Evolutionary conservation across 2,888 invertebrate species (phyloP).

Genomic region (Adelognathus sp.): DNA sequence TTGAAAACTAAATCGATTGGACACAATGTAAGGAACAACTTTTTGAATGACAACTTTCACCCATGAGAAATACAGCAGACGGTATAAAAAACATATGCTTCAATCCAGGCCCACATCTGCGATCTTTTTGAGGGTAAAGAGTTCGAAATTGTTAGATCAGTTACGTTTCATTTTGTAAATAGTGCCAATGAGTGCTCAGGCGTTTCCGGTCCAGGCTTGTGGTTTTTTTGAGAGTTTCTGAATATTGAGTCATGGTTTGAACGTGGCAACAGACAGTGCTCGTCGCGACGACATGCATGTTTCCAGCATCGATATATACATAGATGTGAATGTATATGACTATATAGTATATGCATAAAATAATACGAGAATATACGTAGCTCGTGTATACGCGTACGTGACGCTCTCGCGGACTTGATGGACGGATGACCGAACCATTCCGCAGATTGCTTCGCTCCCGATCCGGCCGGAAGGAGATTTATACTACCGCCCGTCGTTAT

Average conservation of each 20-base stretch:
- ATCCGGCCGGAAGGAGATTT: slow-evolving; percentile 79
- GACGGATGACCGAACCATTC: slow-evolving; percentile 80
- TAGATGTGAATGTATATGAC: slow-evolving; percentile 7
- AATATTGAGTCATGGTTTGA: background rate
- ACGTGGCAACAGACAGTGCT: background rate
- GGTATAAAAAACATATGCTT: too few species aligned
- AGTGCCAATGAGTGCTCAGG: background rate
- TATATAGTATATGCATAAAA: slow-evolving; percentile 22
- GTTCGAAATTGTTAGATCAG: background rate
- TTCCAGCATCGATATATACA: slow-evolving; percentile 17
- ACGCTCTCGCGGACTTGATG: slow-evolving; percentile 75
- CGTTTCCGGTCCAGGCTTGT: background rate
- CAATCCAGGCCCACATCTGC: too few species aligned
- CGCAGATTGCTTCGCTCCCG: slow-evolving; percentile 80
- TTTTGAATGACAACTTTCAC: too few species aligned
- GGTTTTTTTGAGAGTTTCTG: background rate
- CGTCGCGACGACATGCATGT: slow-evolving; percentile 15
- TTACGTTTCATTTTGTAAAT: background rate
- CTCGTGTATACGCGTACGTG: slow-evolving; percentile 65
- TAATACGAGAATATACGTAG: slow-evolving; percentile 28
- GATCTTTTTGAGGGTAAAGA: too few species aligned
- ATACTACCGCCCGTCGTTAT: slow-evolving; percentile 78
- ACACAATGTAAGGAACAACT: too few species aligned
- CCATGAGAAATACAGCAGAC: too few species aligned
- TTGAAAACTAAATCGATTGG: too few species aligned